These are phyloP conservation scores for Anarrhichthys ocellatus DNA, from an alignment of 2,113 vertebrate genomes.

Conservation along the genomic window DNA sequence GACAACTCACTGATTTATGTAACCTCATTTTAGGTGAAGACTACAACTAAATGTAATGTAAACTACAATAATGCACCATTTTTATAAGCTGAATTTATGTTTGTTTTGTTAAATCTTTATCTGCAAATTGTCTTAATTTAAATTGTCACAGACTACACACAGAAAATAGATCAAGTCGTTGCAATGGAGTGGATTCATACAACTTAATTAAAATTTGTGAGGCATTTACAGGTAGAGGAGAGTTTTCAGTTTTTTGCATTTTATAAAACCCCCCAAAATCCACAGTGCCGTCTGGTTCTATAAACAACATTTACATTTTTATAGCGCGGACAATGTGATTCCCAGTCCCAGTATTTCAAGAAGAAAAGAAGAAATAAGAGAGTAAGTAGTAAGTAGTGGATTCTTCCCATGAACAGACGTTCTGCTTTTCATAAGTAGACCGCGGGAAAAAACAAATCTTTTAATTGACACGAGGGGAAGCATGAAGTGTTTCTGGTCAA, in stretches of 20 bases:
- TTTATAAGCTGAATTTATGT: not conserved
- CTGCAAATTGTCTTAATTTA: not conserved
- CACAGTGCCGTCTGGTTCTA: not conserved
- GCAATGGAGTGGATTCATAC: not conserved
- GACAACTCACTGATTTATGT: not conserved
- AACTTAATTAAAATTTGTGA: not conserved
- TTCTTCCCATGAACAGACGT: not conserved
- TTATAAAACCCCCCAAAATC: not conserved
- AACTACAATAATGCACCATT: not conserved
- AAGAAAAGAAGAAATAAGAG: not conserved
- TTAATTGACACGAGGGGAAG: conserved; percentile 56
- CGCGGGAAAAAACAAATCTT: conserved; percentile 33
- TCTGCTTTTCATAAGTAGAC: conserved; percentile 2
- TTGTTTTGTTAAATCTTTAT: not conserved
- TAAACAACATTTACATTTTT: not conserved
- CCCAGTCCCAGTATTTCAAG: not conserved
- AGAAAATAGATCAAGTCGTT: not conserved
- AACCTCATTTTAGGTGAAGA: no score
- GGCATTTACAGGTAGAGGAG: not conserved
- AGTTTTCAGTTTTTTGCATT: no score
- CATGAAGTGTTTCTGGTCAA: conserved; percentile 58
- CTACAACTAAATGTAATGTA: no score
- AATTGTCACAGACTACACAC: not conserved
- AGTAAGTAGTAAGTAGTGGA: no score
- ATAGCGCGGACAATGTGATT: not conserved